A percentile compares a stretch with the other conserved stretches of the same genome.
Conservation (phyloP, 1,140 invertebrate species). For the Philopotamus ludificatus region DNA sequence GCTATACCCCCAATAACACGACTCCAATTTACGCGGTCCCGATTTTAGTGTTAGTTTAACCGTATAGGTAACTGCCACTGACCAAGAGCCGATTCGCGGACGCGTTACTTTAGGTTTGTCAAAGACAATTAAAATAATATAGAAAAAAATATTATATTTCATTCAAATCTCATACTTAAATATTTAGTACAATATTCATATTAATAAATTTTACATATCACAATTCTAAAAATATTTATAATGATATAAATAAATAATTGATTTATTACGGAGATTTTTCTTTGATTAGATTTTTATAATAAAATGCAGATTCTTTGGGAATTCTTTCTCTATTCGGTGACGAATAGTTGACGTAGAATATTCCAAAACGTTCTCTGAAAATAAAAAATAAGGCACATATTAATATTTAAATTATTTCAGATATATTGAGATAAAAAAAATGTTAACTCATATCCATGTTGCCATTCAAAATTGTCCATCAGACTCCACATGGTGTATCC, state of each 20-base stretch:
- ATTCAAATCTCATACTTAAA: neutral
- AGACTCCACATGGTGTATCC: slow-evolving; percentile 62
- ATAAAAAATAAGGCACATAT: neutral
- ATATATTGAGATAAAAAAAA: slow-evolving; percentile 2
- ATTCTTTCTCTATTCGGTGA: slow-evolving; percentile 29
- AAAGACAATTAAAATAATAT: too few species aligned
- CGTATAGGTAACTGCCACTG: too few species aligned
- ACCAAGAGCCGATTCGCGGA: too few species aligned
- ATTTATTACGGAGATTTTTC: slow-evolving; percentile 35
- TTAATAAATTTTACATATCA: neutral
- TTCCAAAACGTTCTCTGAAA: slow-evolving; percentile 39
- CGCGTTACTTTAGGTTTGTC: too few species aligned
- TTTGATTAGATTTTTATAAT: slow-evolving; percentile 39
- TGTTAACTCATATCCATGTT: slow-evolving; percentile 34
- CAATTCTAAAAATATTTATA: neutral
- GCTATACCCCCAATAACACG: too few species aligned
- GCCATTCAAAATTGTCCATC: slow-evolving; percentile 66
- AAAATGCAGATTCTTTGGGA: slow-evolving; percentile 37
- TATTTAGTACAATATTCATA: too few species aligned
- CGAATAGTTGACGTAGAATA: slow-evolving; percentile 37
- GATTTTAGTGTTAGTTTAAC: too few species aligned
- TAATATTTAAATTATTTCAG: neutral
- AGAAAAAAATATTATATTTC: neutral
- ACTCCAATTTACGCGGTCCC: too few species aligned
- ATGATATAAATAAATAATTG: neutral